Evolutionary conservation across 2,797 vertebrate genomes (phyloP), one percentile per base, ranked within the genome.

Genomic region (Acestrorhynchus altus): DNA sequence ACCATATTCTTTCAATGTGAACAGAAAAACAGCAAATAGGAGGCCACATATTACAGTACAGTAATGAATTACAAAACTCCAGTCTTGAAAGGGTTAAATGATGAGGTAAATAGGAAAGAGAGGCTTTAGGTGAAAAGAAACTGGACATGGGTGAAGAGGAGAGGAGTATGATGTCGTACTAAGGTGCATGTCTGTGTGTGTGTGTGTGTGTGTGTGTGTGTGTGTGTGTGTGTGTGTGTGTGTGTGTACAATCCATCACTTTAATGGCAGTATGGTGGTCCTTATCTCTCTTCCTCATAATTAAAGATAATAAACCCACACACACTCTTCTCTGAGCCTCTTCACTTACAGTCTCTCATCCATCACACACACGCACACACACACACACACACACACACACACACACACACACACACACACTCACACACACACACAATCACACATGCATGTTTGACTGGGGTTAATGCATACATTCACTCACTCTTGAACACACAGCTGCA

Each of bases 261-360:
- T 74, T 77, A 77, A 69, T 42, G 75, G 61, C 42, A 66, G 65
- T 74, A 26, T 52, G 71, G 72, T 80, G 75, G 72, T 68, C 72
- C 70, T 81, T 84, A 84, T 84, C 83, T 81, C 44, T 81, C 54
- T 67, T 72, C 24, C 69, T 76, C 44, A 20, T 81, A 71, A 84
- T 84, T 84, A 79, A 84, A 81, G 80, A 81, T 77, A 81, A 84
- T 81, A 81, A 81, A 84, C 64, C 52, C 42, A 77, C 61, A 70
- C 56, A 69, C n/a, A 24, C 69, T 79, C 56, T 78, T 67, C 70
- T 79, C 66, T 77, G 74, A 77, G 54, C 67, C 51, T 77, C 35
- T 73, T 59, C 40, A 44, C 22, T 51, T 80, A 60, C 26, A 77
- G 44, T 54, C 52, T 70, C 59, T 79, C 72, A 76, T 76, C 64